A percentile compares a stretch with the other conserved stretches of the same genome.
Conservation (phyloP, 2,888 invertebrate species). For the Eucera pruinosa region DNA sequence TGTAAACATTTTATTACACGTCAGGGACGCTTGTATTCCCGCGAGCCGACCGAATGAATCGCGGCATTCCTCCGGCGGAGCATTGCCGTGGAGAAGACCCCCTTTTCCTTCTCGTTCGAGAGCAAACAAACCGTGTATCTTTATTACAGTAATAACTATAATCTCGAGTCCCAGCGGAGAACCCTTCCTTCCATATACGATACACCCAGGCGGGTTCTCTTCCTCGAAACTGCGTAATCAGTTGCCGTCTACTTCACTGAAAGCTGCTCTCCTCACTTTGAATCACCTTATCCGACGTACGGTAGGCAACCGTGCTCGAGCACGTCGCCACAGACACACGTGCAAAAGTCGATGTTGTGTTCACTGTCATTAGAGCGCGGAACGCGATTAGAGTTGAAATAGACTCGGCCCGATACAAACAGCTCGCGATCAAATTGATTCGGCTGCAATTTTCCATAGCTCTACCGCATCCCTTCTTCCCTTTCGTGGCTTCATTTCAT, state of each 20-base stretch:
- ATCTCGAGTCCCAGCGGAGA: slow-evolving; percentile 66
- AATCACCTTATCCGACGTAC: slow-evolving; percentile 60
- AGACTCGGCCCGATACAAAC: slow-evolving; percentile 38
- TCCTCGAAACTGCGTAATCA: slow-evolving; percentile 69
- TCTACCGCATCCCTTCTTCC: too few relatives aligned
- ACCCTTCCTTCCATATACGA: slow-evolving; percentile 60
- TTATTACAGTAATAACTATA: slow-evolving; percentile 79
- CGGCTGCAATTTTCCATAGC: slow-evolving; percentile 25
- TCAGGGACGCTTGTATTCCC: slow-evolving; percentile 22
- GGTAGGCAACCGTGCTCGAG: slow-evolving; percentile 29
- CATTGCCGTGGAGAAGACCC: slow-evolving; percentile 19
- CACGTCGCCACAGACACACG: slow-evolving; percentile 8
- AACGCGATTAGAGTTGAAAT: slow-evolving; percentile 58
- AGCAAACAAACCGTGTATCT: slow-evolving; percentile 76
- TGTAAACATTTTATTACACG: slow-evolving; percentile 57
- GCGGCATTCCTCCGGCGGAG: slow-evolving; percentile 43
- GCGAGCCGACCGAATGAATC: slow-evolving; percentile 59
- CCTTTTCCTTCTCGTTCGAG: slow-evolving; percentile 58
- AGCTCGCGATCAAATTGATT: slow-evolving; percentile 48
- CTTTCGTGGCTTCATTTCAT: neutral
- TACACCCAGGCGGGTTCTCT: slow-evolving; percentile 38
- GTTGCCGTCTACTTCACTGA: slow-evolving; percentile 61
- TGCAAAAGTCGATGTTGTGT: slow-evolving; percentile 6
- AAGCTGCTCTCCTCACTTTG: slow-evolving; percentile 57
- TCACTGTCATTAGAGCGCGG: slow-evolving; percentile 52